Evolutionary conservation across 2,888 invertebrate genomes (phyloP).

Genomic region (Deladenus siricidicola): DNA sequence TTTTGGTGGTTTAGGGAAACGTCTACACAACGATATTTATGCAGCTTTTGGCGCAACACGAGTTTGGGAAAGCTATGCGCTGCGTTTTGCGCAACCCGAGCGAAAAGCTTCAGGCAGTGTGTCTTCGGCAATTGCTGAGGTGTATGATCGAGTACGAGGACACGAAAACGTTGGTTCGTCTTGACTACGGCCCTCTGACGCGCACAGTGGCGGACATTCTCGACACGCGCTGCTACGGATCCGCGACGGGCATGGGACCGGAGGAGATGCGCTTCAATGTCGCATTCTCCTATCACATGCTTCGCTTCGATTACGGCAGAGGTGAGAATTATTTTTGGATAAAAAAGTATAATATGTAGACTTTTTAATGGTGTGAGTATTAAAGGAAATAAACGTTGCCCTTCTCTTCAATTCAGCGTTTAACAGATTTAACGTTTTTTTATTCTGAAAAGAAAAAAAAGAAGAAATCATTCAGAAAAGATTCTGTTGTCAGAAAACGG

Average conservation of each 20-base stretch:
- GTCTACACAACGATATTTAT: conserved; percentile 41
- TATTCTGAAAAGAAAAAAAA: too few relatives aligned
- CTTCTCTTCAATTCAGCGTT: too few relatives aligned
- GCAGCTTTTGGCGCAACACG: conserved; percentile 27
- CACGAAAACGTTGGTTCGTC: conserved; percentile 10
- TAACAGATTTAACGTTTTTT: too few relatives aligned
- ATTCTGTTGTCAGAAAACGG: too few relatives aligned
- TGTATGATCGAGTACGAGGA: conserved; percentile 16
- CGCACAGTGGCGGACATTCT: conserved; percentile 24
- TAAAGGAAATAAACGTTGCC: too few relatives aligned
- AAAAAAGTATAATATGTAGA: too few relatives aligned
- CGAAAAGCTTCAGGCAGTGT: conserved; percentile 13
- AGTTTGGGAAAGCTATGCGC: conserved; percentile 35
- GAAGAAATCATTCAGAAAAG: too few relatives aligned
- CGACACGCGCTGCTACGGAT: conserved; percentile 16
- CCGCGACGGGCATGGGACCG: conserved; percentile 4
- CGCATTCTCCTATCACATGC: conserved; percentile 29
- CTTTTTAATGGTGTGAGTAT: too few relatives aligned
- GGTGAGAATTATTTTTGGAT: too few relatives aligned
- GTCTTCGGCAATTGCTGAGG: conserved; percentile 22
- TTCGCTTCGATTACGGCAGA: conserved; percentile 18
- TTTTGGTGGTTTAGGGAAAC: conserved; percentile 12
- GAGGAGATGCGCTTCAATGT: conserved; percentile 14
- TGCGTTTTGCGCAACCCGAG: conserved; percentile 24
- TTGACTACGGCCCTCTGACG: conserved; percentile 19